Evolutionary conservation across 2,113 vertebrate genomes (phyloP), one percentile per base, ranked within the genome.

Genomic region (Xerus inauris): DNA sequence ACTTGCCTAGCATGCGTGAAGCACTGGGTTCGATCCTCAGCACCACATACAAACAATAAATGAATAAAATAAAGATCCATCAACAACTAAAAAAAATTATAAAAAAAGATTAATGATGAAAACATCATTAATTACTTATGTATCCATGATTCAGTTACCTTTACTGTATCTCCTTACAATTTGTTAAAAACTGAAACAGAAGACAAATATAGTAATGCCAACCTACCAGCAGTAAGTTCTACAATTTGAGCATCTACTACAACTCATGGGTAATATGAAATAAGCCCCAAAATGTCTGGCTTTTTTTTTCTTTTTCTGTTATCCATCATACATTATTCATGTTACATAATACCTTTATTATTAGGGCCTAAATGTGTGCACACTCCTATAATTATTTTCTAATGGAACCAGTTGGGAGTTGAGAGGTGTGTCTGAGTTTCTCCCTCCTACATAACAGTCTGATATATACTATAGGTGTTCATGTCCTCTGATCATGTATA

Each of bases 151-250:
- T 79, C 38, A 73, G 28, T n/a, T 49, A 49, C 32, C n/a, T 38
- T 89, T 75, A 59, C 24, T 65, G 22, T 59, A 82, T 83, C 35
- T 85, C 32, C 65, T 95, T 94, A 93, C 72, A 62, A 76, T 89
- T 91, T 87, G 83, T 35, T 96, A n/a, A 95, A 86, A 93, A 24
- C 71, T 89, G 45, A 93, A 96, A 77, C 65, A 91, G 30, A 94
- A 91, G 54, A 83, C 54, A 89, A 93, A 91, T 42, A 71, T 35
- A 89, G 32, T 64, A 81, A 81, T 95, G 47, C 42, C 30, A 94
- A 75, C 9, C 24, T 40, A 75, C 30, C 62, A 93, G 71, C 9
- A 91, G 19, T 49, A 95, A 85, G 24, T 65, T 96, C 71, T 65
- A 92, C 5, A 97, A 49, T 80, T 67, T 75, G 71, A 96, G 64